Evolutionary conservation across 2,888 invertebrate species (phyloP).

Genomic region (Perizoma affinitatum): DNA sequence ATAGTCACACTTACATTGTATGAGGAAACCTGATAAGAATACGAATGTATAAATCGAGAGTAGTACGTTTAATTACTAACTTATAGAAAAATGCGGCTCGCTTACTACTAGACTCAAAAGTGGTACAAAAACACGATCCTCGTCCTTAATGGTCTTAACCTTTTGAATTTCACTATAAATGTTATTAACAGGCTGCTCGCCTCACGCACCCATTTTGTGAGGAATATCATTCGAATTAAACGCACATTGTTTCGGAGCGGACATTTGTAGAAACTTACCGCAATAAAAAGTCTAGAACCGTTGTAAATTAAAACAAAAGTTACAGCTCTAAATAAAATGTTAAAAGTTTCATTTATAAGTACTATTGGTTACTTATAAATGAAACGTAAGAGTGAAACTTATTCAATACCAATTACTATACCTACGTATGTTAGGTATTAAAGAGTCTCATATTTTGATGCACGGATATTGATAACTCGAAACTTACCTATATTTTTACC

Average conservation of each 20-base stretch:
- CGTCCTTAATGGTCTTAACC: slow-evolving; percentile 68
- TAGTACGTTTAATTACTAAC: slow-evolving; percentile 44
- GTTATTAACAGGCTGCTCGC: slow-evolving; percentile 62
- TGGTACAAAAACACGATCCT: slow-evolving; percentile 53
- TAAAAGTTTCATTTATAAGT: neutral
- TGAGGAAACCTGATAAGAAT: slow-evolving; percentile 37
- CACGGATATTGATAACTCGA: slow-evolving; percentile 5
- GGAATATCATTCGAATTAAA: slow-evolving; percentile 21
- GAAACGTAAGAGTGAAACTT: too few species aligned
- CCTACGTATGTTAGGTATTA: too few species aligned
- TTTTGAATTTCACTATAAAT: slow-evolving; percentile 68
- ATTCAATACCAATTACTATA: too few species aligned
- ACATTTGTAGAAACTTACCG: slow-evolving; percentile 4
- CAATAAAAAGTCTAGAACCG: slow-evolving; percentile 1
- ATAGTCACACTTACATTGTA: slow-evolving; percentile 23
- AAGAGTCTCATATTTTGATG: too few species aligned
- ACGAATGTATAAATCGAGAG: slow-evolving; percentile 37
- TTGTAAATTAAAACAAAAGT: neutral
- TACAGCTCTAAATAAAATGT: neutral
- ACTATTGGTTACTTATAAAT: too few species aligned
- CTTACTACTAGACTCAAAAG: slow-evolving; percentile 50
- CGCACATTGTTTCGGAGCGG: slow-evolving; percentile 19
- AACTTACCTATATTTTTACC: neutral
- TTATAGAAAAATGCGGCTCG: slow-evolving; percentile 53
- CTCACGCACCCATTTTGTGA: slow-evolving; percentile 39